Evolutionary conservation across 2,113 vertebrate genomes (phyloP).

Genomic region (Agapornis roseicollis): DNA sequence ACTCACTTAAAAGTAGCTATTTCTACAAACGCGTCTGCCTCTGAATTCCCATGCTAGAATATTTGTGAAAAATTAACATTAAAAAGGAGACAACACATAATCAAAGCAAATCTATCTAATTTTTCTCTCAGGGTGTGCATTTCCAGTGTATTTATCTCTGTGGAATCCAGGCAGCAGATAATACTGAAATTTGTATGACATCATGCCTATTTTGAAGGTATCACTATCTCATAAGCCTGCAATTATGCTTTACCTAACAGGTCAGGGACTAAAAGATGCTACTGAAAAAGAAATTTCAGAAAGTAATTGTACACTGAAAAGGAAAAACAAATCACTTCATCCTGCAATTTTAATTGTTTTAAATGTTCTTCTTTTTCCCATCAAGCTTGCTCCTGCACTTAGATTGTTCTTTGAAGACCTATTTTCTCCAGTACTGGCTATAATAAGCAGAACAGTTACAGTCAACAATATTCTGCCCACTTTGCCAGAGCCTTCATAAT

Average conservation of each 20-base stretch:
- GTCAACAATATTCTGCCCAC: constrained; percentile 47
- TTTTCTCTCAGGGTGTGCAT: background rate
- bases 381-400: background rate
- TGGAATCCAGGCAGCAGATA: constrained; percentile 14
- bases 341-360: background rate
- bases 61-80: constrained; percentile 54
- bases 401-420: constrained; percentile 58
- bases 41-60: constrained; percentile 18
- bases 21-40: background rate
- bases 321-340: background rate
- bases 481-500: constrained; percentile 49
- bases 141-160: constrained; percentile 1
- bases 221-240: background rate
- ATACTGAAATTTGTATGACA: constrained; percentile 2
- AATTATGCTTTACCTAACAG: background rate
- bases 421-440: constrained; percentile 31
- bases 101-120: constrained; percentile 36
- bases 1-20: constrained; percentile 30
- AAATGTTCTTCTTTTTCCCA: constrained; percentile 6
- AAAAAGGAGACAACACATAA: constrained; percentile 33
- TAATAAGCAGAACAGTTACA: constrained; percentile 52
- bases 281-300: constrained; percentile 5
- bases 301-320: background rate
- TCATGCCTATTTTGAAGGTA: constrained; percentile 25
- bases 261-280: background rate